phyloP scores from a whole-genome alignment of 92 coral and sea anemone genomes.

The Isaurus tuberculatus region DNA sequence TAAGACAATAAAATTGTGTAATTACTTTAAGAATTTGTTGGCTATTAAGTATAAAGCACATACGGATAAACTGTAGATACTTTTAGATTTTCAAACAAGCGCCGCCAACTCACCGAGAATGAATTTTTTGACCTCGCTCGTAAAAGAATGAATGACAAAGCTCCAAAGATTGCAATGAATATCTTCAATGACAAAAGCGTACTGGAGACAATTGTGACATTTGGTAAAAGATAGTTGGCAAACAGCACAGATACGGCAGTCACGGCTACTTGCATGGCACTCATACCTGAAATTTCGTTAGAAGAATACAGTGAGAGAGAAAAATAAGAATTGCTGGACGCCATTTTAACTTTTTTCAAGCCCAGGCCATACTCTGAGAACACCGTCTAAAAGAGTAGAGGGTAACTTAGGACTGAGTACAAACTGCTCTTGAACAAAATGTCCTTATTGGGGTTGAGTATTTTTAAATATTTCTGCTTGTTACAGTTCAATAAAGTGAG shows the following conservation, averaged over 20 bases:
- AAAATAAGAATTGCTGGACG: not conserved
- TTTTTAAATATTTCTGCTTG: too few relatives aligned
- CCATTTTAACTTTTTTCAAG: slow-evolving; percentile 16
- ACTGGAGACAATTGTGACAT: slow-evolving; percentile 27
- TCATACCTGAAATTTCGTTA: slow-evolving; percentile 19
- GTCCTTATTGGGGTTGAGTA: too few relatives aligned
- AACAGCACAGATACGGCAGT: slow-evolving; percentile 20
- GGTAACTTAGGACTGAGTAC: too few relatives aligned
- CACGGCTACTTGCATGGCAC: slow-evolving; percentile 8
- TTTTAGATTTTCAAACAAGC: too few relatives aligned
- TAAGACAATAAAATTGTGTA: too few relatives aligned
- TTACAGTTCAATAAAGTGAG: too few relatives aligned
- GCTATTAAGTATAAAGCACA: not conserved
- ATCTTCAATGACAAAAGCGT: slow-evolving; percentile 29
- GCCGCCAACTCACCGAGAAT: slow-evolving; percentile 25
- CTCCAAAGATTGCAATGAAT: slow-evolving; percentile 28
- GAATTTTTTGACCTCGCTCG: slow-evolving; percentile 31
- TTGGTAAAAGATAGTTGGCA: slow-evolving; percentile 30
- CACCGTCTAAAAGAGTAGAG: too few relatives aligned
- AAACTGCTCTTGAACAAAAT: too few relatives aligned
- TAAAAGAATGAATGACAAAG: slow-evolving; percentile 28
- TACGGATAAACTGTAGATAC: not conserved
- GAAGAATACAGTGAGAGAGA: slow-evolving; percentile 18
- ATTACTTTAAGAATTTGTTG: not conserved
- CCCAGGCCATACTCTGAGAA: not conserved